Conservation (phyloP, 1,140 invertebrate species). For the Heliconius eleuchia region DNA sequence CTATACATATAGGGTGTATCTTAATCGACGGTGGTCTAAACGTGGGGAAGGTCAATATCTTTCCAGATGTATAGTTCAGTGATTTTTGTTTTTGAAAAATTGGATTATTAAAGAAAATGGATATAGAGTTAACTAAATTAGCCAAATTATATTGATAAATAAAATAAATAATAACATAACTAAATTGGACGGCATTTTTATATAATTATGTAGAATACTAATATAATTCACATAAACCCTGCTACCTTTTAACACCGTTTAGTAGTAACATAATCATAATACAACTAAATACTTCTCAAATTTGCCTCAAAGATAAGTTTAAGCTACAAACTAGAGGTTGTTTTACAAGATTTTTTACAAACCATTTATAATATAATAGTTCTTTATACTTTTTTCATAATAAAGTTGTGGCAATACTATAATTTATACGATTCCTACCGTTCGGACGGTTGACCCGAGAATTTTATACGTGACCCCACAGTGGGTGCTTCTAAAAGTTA, state of each 20-base stretch:
- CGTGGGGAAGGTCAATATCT: no score
- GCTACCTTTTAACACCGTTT: no score
- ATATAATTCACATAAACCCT: no score
- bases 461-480: conserved; percentile 39
- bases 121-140: no score
- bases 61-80: no score
- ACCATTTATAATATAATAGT: background rate
- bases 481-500: conserved; percentile 45
- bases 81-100: no score
- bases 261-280: background rate
- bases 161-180: no score
- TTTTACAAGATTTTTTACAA: background rate
- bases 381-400: background rate
- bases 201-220: no score
- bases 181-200: no score
- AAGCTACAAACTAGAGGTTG: background rate
- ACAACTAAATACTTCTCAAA: background rate
- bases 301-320: background rate
- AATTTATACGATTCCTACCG: conserved; percentile 41
- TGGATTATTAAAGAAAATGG: no score
- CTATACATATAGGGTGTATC: no score
- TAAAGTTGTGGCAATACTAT: conserved; percentile 5
- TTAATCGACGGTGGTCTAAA: no score
- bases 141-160: background rate
- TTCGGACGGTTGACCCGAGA: conserved; percentile 41